Evolutionary conservation across 2,113 vertebrate species (phyloP).

Genomic region (Microcebus lehilahytsara): DNA sequence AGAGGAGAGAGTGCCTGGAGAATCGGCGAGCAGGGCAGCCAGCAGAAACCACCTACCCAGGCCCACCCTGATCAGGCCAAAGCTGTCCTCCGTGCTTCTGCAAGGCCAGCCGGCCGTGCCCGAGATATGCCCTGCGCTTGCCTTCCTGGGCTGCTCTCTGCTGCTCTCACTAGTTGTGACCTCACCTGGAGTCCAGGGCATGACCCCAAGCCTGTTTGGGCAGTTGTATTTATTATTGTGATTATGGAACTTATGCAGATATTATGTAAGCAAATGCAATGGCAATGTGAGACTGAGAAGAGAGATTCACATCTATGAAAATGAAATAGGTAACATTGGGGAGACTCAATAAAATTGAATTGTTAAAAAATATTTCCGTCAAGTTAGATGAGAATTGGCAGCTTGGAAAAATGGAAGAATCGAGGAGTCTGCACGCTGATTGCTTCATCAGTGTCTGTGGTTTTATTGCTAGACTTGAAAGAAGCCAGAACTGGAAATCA

Average conservation of each 20-base stretch:
- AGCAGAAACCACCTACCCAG: not conserved
- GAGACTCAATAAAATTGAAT: not conserved
- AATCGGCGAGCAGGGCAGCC: not conserved
- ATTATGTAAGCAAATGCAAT: not conserved
- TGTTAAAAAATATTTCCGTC: not conserved
- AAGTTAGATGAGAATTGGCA: not conserved
- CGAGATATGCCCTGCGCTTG: accelerated
- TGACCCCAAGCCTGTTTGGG: not conserved
- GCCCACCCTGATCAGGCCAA: accelerated
- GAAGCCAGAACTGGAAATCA: not conserved
- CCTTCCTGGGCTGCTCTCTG: accelerated
- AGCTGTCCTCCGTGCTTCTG: not conserved
- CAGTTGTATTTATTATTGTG: not conserved
- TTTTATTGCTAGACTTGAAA: not conserved
- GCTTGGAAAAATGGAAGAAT: not conserved
- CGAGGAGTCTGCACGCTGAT: too few relatives aligned
- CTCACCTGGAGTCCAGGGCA: not conserved
- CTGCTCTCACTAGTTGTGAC: not conserved
- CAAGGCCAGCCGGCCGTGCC: not conserved
- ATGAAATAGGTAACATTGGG: not conserved
- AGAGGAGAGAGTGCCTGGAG: not conserved
- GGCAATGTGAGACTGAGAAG: not conserved
- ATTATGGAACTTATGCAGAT: not conserved
- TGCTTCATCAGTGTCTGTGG: not conserved
- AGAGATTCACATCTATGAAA: not conserved